Conservation (phyloP, 2,113 vertebrate genomes). For the Corydoras maculifer region DNA sequence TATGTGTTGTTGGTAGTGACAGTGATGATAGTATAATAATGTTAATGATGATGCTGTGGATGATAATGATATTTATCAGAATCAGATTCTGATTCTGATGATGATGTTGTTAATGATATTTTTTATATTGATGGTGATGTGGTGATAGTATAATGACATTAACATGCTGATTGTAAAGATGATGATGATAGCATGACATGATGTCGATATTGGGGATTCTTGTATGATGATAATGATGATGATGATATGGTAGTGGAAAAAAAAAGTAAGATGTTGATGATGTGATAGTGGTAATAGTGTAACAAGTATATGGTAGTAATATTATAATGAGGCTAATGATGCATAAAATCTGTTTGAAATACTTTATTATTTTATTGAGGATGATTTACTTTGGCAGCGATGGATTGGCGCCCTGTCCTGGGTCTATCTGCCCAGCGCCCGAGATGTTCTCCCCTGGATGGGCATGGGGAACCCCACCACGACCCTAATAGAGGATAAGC, state of each 20-base stretch:
- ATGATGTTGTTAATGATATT: neutral
- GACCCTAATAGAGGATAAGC: too few relatives aligned
- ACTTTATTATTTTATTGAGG: too few relatives aligned
- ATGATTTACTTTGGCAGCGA: too few relatives aligned
- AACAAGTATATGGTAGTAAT: too few relatives aligned
- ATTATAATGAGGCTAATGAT: neutral
- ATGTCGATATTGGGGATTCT: neutral
- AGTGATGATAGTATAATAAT: neutral
- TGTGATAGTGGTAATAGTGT: neutral
- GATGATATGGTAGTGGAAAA: neutral
- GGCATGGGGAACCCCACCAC: too few relatives aligned
- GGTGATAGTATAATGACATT: too few relatives aligned
- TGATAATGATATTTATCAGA: neutral
- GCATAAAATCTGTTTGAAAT: too few relatives aligned
- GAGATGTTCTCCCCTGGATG: too few relatives aligned
- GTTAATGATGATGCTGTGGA: neutral
- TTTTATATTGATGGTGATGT: neutral
- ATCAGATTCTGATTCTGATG: too few relatives aligned
- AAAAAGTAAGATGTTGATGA: too few relatives aligned
- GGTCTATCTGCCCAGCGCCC: too few relatives aligned
- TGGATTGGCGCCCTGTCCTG: too few relatives aligned
- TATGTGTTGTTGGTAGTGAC: neutral
- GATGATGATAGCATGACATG: neutral
- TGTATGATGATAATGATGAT: neutral
- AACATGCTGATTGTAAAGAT: neutral